Evolutionary conservation across 2,797 vertebrate genomes (phyloP), one percentile per base, ranked within the genome.

Genomic region (Esox masquinongy): DNA sequence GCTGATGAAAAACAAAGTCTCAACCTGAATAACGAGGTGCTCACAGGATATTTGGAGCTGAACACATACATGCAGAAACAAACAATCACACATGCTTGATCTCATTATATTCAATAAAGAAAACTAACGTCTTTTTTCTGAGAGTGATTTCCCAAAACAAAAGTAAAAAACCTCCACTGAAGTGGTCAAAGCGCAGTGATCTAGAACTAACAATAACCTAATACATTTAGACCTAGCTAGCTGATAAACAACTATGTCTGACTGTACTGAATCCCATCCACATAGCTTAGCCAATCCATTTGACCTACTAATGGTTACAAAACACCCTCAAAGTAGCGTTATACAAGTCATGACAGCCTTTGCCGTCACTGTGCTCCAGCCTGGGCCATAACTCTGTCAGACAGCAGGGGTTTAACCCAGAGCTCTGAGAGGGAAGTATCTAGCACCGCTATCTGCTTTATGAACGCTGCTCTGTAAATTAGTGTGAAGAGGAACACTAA

Each of bases 21-120:
- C 81, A 76, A 82, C 75, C 84, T 90, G 90, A 90, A 92, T 91
- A 88, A 89, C 90, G 80, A 89, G 88, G 83, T 79, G 80, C 74
- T 75, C 64, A 74, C 70, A 81, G 74, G 77, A 85, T n/a, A 9
- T 66, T 26, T 26, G 24, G 61, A 31, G 63, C 26, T 34, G 6
- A 29, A 66, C 24, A 64, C 59, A 29, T 0, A 14, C 24, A 63
- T 12, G 15, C 24, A 63, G 2, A 17, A 26, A 29, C 22, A 16
- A 24, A 22, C 14, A 56, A 22, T 19, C 53, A 22, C n/a, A 22
- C 51, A 56, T 17, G 6, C 7, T 56, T 22, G n/a, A 59, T n/a
- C 3, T 59, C 53, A 59, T 56, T 56, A n/a, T 0, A 59, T 22
- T 61, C 56, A 26, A 11, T 1, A 26, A 26, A 61, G 22, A 12